phyloP scores from a whole-genome alignment of 2,113 vertebrate species.

The Psittacula cyanocephala region DNA sequence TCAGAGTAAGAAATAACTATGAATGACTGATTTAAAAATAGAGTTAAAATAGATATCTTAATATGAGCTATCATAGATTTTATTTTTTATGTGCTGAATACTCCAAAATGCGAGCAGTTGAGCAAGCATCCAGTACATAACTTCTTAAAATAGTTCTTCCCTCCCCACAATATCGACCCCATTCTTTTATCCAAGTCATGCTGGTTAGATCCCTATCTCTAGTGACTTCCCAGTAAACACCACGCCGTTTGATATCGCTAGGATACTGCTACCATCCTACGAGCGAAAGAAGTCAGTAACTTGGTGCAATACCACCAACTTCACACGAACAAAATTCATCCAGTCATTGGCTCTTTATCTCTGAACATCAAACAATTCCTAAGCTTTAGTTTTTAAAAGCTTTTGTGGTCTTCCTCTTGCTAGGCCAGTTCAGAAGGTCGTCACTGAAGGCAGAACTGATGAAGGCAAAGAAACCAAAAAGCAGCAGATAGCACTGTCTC shows the following conservation, averaged over 20 bases:
- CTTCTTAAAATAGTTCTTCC: slow-evolving; percentile 55
- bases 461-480: slow-evolving; percentile 55
- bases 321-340: neutral
- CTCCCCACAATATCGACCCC: slow-evolving; percentile 22
- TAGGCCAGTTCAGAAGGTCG: slow-evolving; percentile 25
- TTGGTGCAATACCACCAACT: neutral
- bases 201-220: slow-evolving; percentile 30
- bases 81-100: slow-evolving; percentile 57
- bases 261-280: neutral
- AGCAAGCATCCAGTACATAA: slow-evolving; percentile 60
- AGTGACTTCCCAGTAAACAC: slow-evolving; percentile 48
- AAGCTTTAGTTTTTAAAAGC: slow-evolving; percentile 26
- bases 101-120: slow-evolving; percentile 22
- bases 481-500: slow-evolving; percentile 47
- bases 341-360: slow-evolving; percentile 17
- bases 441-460: slow-evolving; percentile 39
- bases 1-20: no score
- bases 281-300: neutral
- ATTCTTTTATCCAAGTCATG: slow-evolving; percentile 1
- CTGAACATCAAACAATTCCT: slow-evolving; percentile 20
- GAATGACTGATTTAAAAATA: slow-evolving; percentile 67
- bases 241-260: neutral
- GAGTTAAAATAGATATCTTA: slow-evolving; percentile 69
- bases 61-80: slow-evolving; percentile 62
- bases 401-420: slow-evolving; percentile 24